phyloP scores from a whole-genome alignment of 2,113 vertebrate species.

The Propithecus coquereli region DNA sequence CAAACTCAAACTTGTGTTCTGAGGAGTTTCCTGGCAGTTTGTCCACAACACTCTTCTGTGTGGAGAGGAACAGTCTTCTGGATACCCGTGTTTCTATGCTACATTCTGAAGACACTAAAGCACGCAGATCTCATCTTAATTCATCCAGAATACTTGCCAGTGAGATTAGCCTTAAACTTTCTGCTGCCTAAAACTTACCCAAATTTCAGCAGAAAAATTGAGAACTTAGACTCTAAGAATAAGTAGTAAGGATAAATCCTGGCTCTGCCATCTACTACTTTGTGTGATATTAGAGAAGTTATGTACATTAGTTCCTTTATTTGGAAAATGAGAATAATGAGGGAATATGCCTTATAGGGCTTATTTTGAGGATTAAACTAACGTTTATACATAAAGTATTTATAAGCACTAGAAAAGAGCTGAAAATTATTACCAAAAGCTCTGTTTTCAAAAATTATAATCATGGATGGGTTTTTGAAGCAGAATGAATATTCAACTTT shows the following conservation, averaged over 20 bases:
- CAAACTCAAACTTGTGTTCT: not conserved
- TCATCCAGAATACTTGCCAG: not conserved
- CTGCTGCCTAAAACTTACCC: not conserved
- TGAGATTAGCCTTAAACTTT: not conserved
- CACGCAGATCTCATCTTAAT: not conserved
- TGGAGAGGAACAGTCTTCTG: not conserved
- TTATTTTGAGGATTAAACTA: conserved; percentile 4
- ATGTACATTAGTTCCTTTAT: not conserved
- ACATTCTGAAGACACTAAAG: not conserved
- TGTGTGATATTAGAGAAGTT: not conserved
- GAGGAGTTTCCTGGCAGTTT: not conserved
- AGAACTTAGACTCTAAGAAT: not conserved
- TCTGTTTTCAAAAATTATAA: not conserved
- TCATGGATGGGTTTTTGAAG: not conserved
- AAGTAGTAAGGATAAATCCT: not conserved
- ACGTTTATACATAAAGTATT: not conserved
- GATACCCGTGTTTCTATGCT: not conserved
- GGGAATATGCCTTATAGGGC: not conserved
- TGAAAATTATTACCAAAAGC: not conserved
- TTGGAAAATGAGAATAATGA: not conserved
- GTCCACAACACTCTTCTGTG: not conserved
- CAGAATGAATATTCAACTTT: not conserved
- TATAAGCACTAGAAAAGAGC: not conserved
- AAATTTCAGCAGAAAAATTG: not conserved
- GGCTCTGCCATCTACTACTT: not conserved